These are phyloP conservation scores for Myzus persicae DNA, from an alignment of 1,140 invertebrate species.

Conservation along the genomic window DNA sequence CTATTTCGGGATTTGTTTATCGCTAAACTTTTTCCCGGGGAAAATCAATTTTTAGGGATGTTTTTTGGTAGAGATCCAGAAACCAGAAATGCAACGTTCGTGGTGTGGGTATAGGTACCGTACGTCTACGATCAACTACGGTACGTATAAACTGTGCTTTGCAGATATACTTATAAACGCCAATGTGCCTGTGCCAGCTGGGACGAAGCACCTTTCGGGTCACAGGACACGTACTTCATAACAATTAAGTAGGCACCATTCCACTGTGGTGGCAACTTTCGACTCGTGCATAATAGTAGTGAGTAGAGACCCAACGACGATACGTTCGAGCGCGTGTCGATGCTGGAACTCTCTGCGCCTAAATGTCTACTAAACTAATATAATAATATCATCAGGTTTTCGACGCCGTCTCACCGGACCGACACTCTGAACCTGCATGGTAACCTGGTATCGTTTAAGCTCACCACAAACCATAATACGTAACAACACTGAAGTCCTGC, in stretches of 20 bases:
- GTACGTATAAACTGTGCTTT: background rate
- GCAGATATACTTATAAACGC: background rate
- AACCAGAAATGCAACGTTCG: background rate
- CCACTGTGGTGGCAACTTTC: background rate
- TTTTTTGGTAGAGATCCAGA: background rate
- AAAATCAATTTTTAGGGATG: background rate
- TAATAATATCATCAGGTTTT: too few species aligned
- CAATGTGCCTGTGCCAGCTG: background rate
- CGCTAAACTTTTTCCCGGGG: background rate
- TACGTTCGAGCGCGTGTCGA: background rate
- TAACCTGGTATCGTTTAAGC: background rate
- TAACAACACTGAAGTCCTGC: background rate
- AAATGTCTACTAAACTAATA: too few species aligned
- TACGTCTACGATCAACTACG: too few species aligned
- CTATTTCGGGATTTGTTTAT: background rate
- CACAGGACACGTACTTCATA: background rate
- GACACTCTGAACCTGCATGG: too few species aligned
- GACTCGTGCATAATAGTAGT: too few species aligned
- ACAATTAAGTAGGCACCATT: background rate
- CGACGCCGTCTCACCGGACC: too few species aligned
- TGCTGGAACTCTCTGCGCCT: background rate
- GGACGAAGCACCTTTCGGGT: background rate
- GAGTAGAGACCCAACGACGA: too few species aligned
- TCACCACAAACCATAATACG: background rate
- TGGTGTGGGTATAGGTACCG: background rate